Conservation (phyloP, 2,113 vertebrate species). For the Paralichthys olivaceus region DNA sequence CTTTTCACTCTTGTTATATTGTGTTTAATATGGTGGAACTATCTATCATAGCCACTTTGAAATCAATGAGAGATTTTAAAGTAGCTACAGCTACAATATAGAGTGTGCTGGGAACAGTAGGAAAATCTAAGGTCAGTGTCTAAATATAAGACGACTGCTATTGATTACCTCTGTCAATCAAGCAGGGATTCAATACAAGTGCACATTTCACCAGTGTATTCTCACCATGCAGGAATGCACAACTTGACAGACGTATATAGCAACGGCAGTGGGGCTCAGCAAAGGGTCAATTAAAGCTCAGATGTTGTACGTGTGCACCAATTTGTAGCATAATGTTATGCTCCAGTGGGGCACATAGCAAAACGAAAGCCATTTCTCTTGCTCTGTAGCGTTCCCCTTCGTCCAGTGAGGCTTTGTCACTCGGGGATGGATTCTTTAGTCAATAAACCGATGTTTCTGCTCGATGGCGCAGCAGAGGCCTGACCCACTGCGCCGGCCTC, state of each 20-base stretch:
- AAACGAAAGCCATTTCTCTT: conserved; percentile 5
- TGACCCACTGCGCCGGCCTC: conserved; percentile 10
- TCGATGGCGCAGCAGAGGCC: conserved; percentile 47
- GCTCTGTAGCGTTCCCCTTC: conserved; percentile 10
- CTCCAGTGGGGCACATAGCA: conserved; percentile 2
- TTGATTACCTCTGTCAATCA: too few species aligned
- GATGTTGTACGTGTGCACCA: background rate
- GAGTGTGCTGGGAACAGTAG: too few species aligned
- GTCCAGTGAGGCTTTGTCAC: conserved; percentile 14
- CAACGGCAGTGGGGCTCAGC: background rate
- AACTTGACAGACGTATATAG: background rate
- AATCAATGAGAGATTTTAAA: too few species aligned
- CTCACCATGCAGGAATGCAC: too few species aligned
- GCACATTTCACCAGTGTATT: too few species aligned
- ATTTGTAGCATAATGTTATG: background rate
- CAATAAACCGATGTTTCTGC: conserved; percentile 61
- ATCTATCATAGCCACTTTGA: too few species aligned
- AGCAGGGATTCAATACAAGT: too few species aligned
- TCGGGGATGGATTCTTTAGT: conserved; percentile 60
- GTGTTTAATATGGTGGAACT: too few species aligned
- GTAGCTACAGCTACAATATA: too few species aligned
- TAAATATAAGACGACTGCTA: too few species aligned
- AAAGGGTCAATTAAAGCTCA: conserved; percentile 4
- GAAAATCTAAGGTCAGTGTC: too few species aligned
- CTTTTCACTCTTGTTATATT: too few species aligned